Conservation (phyloP, 2,113 vertebrate genomes). For the Paratilapia polleni region DNA sequence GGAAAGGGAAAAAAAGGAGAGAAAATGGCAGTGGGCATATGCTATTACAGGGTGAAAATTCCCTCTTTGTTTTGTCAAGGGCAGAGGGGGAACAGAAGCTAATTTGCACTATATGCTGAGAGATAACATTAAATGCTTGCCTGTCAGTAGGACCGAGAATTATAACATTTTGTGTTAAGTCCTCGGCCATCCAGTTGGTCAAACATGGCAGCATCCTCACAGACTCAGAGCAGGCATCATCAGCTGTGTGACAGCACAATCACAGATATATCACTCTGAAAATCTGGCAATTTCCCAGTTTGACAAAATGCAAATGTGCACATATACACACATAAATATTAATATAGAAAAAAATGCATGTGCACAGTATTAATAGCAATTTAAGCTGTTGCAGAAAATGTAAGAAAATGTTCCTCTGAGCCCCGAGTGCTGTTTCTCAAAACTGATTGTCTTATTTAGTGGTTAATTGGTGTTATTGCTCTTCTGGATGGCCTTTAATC, state of each 20-base stretch:
- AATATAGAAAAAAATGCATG: conserved; percentile 3
- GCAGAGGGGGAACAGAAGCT: background rate
- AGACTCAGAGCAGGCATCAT: background rate
- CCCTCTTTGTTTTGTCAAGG: conserved; percentile 49
- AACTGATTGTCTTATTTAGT: conserved; percentile 14
- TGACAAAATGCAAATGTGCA: background rate
- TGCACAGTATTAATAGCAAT: background rate
- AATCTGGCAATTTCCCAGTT: background rate
- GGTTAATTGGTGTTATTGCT: conserved; percentile 33
- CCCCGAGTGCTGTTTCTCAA: conserved; percentile 9
- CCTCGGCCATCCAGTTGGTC: background rate
- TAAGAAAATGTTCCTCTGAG: conserved; percentile 3
- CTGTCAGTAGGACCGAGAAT: background rate
- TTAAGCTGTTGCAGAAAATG: conserved; percentile 11
- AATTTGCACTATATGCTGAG: background rate
- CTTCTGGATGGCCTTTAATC: conserved; percentile 28
- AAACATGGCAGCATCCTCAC: background rate
- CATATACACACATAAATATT: background rate
- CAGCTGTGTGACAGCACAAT: conserved; percentile 9
- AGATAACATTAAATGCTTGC: background rate
- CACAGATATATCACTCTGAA: background rate
- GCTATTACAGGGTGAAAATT: conserved; percentile 11
- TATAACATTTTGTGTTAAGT: conserved; percentile 2
- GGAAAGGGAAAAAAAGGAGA: background rate
- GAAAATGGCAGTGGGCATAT: background rate